phyloP scores from a whole-genome alignment of 2,888 invertebrate genomes.

The Scaptomyza reducta region DNA sequence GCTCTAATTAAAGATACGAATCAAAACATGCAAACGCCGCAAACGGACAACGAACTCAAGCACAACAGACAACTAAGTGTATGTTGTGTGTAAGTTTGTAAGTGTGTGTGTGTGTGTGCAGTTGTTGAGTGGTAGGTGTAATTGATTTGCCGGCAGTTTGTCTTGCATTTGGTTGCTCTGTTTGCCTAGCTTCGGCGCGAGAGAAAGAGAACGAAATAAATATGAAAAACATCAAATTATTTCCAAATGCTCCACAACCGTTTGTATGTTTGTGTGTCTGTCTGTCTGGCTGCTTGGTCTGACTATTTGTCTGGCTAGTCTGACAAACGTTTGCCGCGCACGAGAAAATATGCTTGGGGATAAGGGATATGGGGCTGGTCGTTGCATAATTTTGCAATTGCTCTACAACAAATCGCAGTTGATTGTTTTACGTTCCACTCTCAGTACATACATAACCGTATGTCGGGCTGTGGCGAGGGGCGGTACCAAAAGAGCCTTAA shows the following conservation, averaged over 20 bases:
- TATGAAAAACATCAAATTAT: conserved; percentile 79
- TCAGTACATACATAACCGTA: conserved; percentile 50
- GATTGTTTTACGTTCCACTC: conserved; percentile 69
- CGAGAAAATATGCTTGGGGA: conserved; percentile 59
- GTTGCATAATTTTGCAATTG: conserved; percentile 79
- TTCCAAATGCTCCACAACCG: conserved; percentile 68
- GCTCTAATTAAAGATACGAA: conserved; percentile 76
- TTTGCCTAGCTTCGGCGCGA: conserved; percentile 23
- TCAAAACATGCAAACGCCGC: conserved; percentile 70
- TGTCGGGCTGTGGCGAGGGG: no score
- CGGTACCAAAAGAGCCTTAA: conserved; percentile 69
- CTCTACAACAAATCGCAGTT: conserved; percentile 79
- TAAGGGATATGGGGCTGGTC: background rate
- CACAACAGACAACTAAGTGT: conserved; percentile 5
- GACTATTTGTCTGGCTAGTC: conserved; percentile 21
- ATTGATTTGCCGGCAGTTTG: conserved; percentile 76
- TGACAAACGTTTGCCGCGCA: conserved; percentile 71
- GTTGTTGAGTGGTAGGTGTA: conserved; percentile 60
- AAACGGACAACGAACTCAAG: conserved; percentile 70
- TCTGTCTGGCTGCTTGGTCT: conserved; percentile 4
- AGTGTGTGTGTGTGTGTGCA: conserved; percentile 13
- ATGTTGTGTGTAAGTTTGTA: background rate
- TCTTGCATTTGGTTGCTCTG: conserved; percentile 31
- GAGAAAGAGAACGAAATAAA: conserved; percentile 48
- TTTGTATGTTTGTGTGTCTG: conserved; percentile 32